Conservation (phyloP, 2,888 invertebrate genomes). For the Amorpha juglandis region DNA sequence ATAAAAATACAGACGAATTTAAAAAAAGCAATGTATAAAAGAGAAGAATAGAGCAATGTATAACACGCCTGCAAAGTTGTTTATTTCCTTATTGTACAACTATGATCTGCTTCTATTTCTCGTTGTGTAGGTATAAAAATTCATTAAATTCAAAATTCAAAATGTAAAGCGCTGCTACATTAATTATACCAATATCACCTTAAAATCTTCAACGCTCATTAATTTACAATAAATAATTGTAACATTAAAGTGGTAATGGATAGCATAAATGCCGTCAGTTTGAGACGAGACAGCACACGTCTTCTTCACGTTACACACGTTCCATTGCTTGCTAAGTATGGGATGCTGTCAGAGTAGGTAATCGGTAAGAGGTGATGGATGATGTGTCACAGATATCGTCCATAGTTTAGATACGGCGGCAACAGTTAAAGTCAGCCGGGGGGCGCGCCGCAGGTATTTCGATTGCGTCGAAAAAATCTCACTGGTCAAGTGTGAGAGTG, state of each 20-base stretch:
- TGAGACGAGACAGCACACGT: neutral
- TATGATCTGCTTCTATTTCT: neutral
- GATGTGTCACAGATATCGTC: conserved; percentile 20
- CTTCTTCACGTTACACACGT: neutral
- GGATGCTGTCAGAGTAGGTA: neutral
- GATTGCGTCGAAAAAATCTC: conserved; percentile 38
- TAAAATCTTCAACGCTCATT: too few relatives aligned
- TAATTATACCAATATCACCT: too few relatives aligned
- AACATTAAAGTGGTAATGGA: neutral
- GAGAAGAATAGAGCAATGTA: too few relatives aligned
- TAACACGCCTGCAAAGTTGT: neutral
- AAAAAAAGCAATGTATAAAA: too few relatives aligned
- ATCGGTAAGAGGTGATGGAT: neutral
- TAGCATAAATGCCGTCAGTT: neutral
- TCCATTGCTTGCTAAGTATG: neutral
- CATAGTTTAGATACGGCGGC: conserved; percentile 35
- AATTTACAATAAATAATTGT: neutral
- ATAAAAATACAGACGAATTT: too few relatives aligned
- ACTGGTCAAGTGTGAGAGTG: conserved; percentile 26
- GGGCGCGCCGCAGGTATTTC: conserved; percentile 53
- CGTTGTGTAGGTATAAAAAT: neutral
- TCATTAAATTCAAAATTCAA: neutral
- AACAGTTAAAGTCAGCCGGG: conserved; percentile 43
- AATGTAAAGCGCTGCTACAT: neutral
- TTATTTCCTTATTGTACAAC: neutral